These are phyloP conservation scores for Menura novaehollandiae DNA, from an alignment of 2,113 vertebrate species.

Conservation along the genomic window DNA sequence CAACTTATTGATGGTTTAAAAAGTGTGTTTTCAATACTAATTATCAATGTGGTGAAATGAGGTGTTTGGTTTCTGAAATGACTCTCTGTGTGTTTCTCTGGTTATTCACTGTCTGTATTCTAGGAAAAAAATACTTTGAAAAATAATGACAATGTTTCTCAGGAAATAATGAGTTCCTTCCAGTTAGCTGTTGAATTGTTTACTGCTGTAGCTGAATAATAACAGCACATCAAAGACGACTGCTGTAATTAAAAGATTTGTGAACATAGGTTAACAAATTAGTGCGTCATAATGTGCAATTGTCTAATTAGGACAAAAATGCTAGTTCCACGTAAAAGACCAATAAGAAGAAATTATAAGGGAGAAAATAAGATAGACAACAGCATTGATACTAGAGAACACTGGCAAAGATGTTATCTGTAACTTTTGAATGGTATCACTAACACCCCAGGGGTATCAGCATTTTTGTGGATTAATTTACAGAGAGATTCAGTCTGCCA, in stretches of 20 bases:
- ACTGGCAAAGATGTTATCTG: conserved; percentile 30
- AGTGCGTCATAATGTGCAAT: conserved; percentile 73
- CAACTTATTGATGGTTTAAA: background rate
- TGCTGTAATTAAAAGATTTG: conserved; percentile 80
- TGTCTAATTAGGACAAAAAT: conserved; percentile 76
- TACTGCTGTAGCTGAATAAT: conserved; percentile 73
- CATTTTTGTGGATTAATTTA: conserved; percentile 25
- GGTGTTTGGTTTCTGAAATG: background rate
- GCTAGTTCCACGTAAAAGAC: conserved; percentile 64
- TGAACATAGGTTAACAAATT: conserved; percentile 79
- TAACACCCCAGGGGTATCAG: background rate
- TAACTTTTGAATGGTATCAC: conserved; percentile 9
- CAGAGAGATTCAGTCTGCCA: background rate
- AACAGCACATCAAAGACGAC: conserved; percentile 72
- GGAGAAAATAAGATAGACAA: conserved; percentile 14
- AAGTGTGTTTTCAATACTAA: background rate
- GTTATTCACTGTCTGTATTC: background rate
- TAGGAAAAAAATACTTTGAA: background rate
- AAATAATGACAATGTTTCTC: conserved; percentile 56
- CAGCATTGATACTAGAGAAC: background rate
- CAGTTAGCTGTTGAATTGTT: conserved; percentile 70
- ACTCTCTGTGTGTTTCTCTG: background rate
- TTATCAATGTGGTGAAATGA: background rate
- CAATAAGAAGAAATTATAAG: conserved; percentile 48
- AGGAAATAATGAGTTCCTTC: conserved; percentile 71